phyloP scores from a whole-genome alignment of 1,140 invertebrate genomes.

The Zaprionus africanus region DNA sequence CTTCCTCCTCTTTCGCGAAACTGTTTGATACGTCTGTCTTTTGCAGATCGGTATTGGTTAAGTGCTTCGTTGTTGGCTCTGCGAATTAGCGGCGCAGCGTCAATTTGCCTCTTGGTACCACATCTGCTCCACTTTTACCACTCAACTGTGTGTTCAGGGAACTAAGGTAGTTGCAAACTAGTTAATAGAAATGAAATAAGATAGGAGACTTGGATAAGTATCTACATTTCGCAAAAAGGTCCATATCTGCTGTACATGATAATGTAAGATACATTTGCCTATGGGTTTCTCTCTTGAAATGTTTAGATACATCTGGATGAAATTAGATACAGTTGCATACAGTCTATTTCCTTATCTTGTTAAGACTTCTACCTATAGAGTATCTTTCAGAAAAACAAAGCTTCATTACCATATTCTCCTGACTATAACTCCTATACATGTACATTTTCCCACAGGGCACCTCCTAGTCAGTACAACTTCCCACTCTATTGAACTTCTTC shows the following conservation, averaged over 20 bases:
- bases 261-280: neutral
- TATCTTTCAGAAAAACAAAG: neutral
- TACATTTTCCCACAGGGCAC: neutral
- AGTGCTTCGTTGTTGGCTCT: constrained; percentile 3
- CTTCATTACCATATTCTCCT: neutral
- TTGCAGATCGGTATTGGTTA: neutral
- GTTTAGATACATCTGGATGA: too few relatives aligned
- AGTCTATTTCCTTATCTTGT: too few relatives aligned
- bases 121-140: constrained; percentile 5
- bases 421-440: neutral
- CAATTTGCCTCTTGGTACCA: neutral
- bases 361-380: neutral
- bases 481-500: neutral
- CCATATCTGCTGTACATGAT: too few relatives aligned
- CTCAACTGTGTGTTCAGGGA: neutral
- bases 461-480: neutral
- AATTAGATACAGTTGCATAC: too few relatives aligned
- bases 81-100: constrained; percentile 6
- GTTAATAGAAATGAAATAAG: neutral
- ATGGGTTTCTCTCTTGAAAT: neutral
- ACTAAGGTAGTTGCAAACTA: neutral
- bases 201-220: neutral
- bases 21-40: neutral
- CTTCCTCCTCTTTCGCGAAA: neutral
- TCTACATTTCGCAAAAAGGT: too few relatives aligned